These are phyloP conservation scores for Carassius gibelio DNA, from an alignment of 2,113 vertebrate genomes.

Conservation along the genomic window DNA sequence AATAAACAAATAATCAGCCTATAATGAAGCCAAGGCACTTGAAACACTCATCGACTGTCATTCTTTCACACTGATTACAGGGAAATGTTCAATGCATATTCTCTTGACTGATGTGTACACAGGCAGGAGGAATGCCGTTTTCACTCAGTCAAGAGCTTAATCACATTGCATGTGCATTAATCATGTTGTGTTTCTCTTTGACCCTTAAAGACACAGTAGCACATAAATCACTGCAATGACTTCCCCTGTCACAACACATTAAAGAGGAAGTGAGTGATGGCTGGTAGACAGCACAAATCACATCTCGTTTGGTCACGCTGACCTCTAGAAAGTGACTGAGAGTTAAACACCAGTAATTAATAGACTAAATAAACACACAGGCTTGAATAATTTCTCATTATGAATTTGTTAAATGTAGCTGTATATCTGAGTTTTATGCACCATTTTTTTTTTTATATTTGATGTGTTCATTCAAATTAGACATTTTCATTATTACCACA, in stretches of 20 bases:
- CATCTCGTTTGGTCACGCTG: no score
- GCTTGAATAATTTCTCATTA: no score
- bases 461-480: no score
- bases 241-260: no score
- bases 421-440: no score
- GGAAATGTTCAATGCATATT: conserved; percentile 4
- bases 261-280: no score
- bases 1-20: background rate
- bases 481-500: no score
- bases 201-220: background rate
- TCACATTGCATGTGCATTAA: background rate
- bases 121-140: background rate
- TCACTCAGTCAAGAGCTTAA: background rate
- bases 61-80: background rate
- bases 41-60: background rate
- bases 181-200: background rate
- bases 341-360: no score
- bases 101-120: background rate
- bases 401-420: no score
- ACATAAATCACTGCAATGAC: background rate
- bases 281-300: background rate
- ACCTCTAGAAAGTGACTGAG: no score
- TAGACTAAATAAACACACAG: no score
- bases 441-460: no score
- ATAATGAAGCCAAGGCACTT: background rate